Evolutionary conservation across 2,888 invertebrate species (phyloP).

Genomic region (Zygothrica quintamaculata): DNA sequence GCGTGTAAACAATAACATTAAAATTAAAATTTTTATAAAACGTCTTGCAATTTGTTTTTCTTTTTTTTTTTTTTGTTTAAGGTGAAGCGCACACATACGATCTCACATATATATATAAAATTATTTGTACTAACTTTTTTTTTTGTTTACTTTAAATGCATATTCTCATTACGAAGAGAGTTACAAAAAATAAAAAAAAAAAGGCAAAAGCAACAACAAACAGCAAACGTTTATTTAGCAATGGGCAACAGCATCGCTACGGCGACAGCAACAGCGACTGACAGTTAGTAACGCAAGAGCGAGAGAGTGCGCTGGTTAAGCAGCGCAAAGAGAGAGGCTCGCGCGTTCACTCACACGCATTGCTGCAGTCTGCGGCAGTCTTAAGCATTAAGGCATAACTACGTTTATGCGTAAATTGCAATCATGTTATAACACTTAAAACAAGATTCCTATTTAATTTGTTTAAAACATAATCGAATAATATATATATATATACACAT

Average conservation of each 20-base stretch:
- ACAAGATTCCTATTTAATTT: neutral
- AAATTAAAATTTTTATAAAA: constrained; percentile 35
- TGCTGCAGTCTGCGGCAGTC: constrained; percentile 36
- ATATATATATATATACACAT: neutral
- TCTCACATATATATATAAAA: constrained; percentile 16
- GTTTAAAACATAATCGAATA: neutral
- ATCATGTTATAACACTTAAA: neutral
- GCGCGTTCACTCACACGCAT: constrained; percentile 39
- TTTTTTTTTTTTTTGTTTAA: constrained; percentile 4
- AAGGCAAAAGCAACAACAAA: constrained; percentile 15
- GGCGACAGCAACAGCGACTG: constrained; percentile 6
- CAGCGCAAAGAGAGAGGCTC: constrained; percentile 32
- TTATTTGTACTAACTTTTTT: constrained; percentile 50
- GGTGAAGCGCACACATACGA: constrained; percentile 5
- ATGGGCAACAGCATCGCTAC: too few relatives aligned
- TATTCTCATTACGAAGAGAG: constrained; percentile 36
- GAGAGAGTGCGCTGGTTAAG: constrained; percentile 31
- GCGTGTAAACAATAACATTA: constrained; percentile 36
- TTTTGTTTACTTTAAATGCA: constrained; percentile 41
- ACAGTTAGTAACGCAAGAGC: constrained; percentile 22
- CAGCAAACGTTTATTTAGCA: constrained; percentile 4
- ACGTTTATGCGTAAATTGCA: constrained; percentile 38
- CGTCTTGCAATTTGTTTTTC: constrained; percentile 19
- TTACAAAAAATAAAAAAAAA: too few relatives aligned
- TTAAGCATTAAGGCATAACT: constrained; percentile 14